Conservation (phyloP, 1,140 invertebrate species). For the Theocolax elegans region DNA sequence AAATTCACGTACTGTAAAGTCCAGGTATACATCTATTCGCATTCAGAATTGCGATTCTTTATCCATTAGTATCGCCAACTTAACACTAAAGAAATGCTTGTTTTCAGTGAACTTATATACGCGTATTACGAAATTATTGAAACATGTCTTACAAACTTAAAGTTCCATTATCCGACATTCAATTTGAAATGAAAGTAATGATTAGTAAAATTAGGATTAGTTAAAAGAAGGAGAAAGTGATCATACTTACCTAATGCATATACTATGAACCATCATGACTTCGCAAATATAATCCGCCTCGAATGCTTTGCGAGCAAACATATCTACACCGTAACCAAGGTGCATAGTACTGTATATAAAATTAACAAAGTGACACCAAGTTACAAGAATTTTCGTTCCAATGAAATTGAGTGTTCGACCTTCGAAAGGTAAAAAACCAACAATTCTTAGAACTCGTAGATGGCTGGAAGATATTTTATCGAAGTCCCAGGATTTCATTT, state of each 20-base stretch:
- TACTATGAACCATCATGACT: neutral
- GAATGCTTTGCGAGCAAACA: neutral
- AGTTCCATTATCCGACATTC: neutral
- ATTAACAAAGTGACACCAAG: neutral
- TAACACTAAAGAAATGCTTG: too few relatives aligned
- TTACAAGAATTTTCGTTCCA: neutral
- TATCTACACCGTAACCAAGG: neutral
- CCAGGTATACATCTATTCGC: too few relatives aligned
- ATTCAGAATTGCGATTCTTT: too few relatives aligned
- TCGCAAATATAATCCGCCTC: slow-evolving; percentile 10
- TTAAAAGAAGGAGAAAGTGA: too few relatives aligned
- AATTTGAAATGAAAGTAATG: neutral
- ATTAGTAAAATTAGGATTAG: too few relatives aligned
- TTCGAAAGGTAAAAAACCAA: neutral
- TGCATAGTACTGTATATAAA: neutral
- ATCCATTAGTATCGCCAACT: too few relatives aligned
- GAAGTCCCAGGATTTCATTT: too few relatives aligned
- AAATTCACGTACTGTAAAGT: too few relatives aligned
- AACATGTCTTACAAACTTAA: neutral
- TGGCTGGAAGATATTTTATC: too few relatives aligned
- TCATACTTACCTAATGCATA: neutral
- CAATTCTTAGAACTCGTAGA: too few relatives aligned
- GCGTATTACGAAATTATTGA: too few relatives aligned
- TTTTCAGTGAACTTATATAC: too few relatives aligned
- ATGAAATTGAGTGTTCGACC: neutral